Base-by-base conservation (phyloP, 2,113 vertebrate genomes). In the Platanista minor region DNA sequence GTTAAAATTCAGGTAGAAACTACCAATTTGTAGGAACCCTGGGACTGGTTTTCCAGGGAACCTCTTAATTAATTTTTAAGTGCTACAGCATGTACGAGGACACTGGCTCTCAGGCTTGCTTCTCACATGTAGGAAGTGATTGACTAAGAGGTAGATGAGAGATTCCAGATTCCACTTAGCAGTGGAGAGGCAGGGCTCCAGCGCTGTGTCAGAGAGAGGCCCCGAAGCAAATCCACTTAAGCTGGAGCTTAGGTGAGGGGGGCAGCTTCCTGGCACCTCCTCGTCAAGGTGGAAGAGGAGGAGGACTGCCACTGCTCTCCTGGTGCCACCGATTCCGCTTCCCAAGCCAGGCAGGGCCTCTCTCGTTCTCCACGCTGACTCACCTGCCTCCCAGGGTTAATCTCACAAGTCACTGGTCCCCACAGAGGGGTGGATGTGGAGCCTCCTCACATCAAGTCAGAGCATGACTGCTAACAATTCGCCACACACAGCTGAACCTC, bases 91-190 rank as follows among this genome's bases (percentile, higher is more conserved):
- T 72, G 94, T 97, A 33, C 21, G 36, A 91, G 88, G 96, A 91
- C 89, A 43, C 78, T 69, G 81, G 96, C 86, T 91, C 31, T n/a
- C 78, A 97, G 87, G 83, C 93, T 89, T 93, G 89, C 96, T 96
- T 93, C 96, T 96, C 92, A 93, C 93, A 84, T 3, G 4, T 7
- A 84, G 89, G 90, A 95, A 95, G 91, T 62, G 69, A 91, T 1
- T 29, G 67, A 86, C 94, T 83, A 96, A 97, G 97, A 98, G 97
- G 97, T 98, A 98, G 97, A 98, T 96, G 96, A 98, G 91, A 94
- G 87, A 96, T n/a, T 93, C 96, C 90, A 97, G 95, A 71, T 81
- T 77, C 96, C 87, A 75, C 59, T 87, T n/a, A 82, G 93, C 96
- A 91, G 95, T 69, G 83, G 96, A 89, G 86, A 94, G 96, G 57